Evolutionary conservation across 2,888 invertebrate genomes (phyloP).

Genomic region (Drosophila setosimentum): DNA sequence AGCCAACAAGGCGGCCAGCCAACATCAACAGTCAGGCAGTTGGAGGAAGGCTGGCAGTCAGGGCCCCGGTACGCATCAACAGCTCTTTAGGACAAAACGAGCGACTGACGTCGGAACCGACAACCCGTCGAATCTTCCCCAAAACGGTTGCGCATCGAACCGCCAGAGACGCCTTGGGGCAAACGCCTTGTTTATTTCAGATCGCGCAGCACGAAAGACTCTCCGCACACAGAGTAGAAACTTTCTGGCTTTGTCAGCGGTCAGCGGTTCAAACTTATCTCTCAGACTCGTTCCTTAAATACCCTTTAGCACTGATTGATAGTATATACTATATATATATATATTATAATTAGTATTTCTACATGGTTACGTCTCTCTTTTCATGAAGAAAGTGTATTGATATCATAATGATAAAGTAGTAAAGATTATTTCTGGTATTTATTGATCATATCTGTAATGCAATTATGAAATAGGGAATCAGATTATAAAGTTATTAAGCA

Average conservation of each 20-base stretch:
- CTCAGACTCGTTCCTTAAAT: background rate
- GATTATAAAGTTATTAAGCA: background rate
- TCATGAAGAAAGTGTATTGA: background rate
- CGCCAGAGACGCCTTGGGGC: slow-evolving; percentile 62
- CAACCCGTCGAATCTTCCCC: slow-evolving; percentile 13
- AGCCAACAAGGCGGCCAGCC: slow-evolving; percentile 8
- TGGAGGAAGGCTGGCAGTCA: slow-evolving; percentile 9
- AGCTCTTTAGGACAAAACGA: slow-evolving; percentile 63
- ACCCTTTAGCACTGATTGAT: slow-evolving; percentile 23
- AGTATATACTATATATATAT: background rate
- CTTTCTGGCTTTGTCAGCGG: slow-evolving; percentile 28
- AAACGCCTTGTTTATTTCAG: slow-evolving; percentile 55
- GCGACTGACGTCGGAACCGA: slow-evolving; percentile 40
- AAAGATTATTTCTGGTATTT: background rate
- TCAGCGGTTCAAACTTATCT: slow-evolving; percentile 7
- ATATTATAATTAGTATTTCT: background rate
- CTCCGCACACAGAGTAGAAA: slow-evolving; percentile 14
- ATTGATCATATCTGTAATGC: too few species aligned
- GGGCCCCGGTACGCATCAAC: slow-evolving; percentile 58
- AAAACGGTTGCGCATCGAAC: slow-evolving; percentile 19
- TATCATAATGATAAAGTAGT: background rate
- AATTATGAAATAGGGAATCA: background rate
- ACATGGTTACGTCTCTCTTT: too few species aligned
- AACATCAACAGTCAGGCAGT: slow-evolving; percentile 21
- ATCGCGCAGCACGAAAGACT: slow-evolving; percentile 57